Percentiles rank a stretch among this genome's conserved stretches.
phyloP scores from a whole-genome alignment of 2,113 vertebrate species.

The Leptosomus discolor region DNA sequence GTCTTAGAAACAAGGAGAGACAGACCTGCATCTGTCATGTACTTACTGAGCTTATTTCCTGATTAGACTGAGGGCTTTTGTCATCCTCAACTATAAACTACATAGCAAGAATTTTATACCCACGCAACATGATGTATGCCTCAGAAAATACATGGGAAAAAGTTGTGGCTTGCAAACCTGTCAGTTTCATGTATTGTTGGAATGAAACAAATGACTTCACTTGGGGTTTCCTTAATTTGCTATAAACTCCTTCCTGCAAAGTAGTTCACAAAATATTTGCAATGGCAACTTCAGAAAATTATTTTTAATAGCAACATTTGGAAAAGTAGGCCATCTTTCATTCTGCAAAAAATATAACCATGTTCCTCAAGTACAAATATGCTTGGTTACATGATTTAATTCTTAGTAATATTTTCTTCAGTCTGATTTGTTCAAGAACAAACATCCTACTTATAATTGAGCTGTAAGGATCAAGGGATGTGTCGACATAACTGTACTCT shows the following conservation, averaged over 20 bases:
- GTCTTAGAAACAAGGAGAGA: neutral
- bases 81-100: neutral
- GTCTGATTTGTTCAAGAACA: neutral
- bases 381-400: neutral
- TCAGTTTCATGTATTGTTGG: neutral
- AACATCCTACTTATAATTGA: neutral
- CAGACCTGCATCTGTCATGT: neutral
- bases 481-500: neutral
- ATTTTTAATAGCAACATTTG: neutral
- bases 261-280: neutral
- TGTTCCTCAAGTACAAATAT: neutral
- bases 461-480: neutral
- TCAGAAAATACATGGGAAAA: neutral
- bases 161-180: neutral
- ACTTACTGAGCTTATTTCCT: neutral
- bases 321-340: neutral
- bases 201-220: neutral
- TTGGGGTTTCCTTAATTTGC: neutral
- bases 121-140: rapidly evolving
- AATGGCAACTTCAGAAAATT: neutral
- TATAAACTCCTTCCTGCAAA: neutral
- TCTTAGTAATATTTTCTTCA: neutral
- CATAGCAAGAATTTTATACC: neutral
- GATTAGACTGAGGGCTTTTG: neutral
- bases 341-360: neutral